phyloP scores from a whole-genome alignment of 2,113 vertebrate genomes.

The Pseudorasbora parva region DNA sequence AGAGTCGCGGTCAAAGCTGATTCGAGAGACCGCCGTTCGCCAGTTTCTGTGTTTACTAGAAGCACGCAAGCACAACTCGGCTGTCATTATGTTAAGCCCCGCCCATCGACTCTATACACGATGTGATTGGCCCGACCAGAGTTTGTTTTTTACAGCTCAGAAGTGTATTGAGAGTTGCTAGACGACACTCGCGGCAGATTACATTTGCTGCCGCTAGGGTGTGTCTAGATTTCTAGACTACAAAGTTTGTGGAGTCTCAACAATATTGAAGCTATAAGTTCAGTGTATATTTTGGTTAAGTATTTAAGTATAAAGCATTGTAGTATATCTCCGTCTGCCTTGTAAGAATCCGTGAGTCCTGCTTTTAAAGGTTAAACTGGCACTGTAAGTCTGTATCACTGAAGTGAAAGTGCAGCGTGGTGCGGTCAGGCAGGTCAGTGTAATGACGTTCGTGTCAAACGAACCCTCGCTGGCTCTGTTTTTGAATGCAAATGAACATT shows the following conservation, averaged over 20 bases:
- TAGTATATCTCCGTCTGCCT: not conserved
- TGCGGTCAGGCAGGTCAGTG: slow-evolving; percentile 33
- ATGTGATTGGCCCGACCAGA: too few species aligned
- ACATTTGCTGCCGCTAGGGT: too few species aligned
- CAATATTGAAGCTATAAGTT: not conserved
- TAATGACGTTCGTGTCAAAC: slow-evolving; percentile 55
- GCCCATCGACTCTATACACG: too few species aligned
- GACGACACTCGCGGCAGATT: too few species aligned
- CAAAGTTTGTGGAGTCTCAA: not conserved
- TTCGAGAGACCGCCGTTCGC: too few species aligned
- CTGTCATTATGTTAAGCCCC: too few species aligned
- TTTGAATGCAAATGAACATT: slow-evolving; percentile 50
- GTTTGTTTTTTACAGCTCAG: too few species aligned
- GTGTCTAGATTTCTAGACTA: too few species aligned
- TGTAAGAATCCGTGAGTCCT: not conserved
- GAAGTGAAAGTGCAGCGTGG: slow-evolving; percentile 17
- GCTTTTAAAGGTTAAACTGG: not conserved
- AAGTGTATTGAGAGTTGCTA: too few species aligned
- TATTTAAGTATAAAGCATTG: not conserved
- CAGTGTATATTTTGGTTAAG: not conserved
- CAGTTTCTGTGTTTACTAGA: too few species aligned
- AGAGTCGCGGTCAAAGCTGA: too few species aligned
- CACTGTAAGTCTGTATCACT: not conserved
- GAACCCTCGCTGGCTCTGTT: slow-evolving; percentile 50
- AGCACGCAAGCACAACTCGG: too few species aligned